Conservation (phyloP, 1,140 invertebrate species). For the Drosophila teissieri region DNA sequence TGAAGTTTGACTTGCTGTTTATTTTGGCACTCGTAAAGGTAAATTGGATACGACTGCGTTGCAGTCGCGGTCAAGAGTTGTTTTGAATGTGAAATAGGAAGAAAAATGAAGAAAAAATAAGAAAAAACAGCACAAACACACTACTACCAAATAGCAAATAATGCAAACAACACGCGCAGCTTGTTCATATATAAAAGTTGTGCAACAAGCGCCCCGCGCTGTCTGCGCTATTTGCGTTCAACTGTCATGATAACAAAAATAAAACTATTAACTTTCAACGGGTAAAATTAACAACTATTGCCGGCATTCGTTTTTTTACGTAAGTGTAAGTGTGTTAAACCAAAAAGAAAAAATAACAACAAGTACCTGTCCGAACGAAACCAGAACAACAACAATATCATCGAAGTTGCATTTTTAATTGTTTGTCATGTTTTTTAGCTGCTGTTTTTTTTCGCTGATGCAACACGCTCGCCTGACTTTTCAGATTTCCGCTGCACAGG, state of each 20-base stretch:
- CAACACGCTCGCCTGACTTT: conserved; percentile 14
- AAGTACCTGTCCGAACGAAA: conserved; percentile 12
- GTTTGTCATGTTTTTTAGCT: conserved; percentile 35
- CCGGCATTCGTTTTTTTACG: conserved; percentile 49
- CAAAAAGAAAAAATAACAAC: conserved; percentile 1
- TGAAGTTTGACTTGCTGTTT: conserved; percentile 6
- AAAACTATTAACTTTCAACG: conserved; percentile 53
- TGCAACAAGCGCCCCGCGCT: conserved; percentile 29
- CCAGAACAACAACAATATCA: conserved; percentile 30
- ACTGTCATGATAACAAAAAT: conserved; percentile 55
- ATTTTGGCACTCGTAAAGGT: conserved; percentile 2
- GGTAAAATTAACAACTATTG: conserved; percentile 50
- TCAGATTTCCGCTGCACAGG: not conserved
- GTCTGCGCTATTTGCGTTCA: conserved; percentile 23
- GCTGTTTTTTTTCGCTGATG: conserved; percentile 19
- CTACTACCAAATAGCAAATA: not conserved
- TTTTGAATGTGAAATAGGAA: not conserved
- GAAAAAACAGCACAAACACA: not conserved
- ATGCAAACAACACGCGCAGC: conserved; percentile 14
- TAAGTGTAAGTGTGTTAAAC: conserved; percentile 30
- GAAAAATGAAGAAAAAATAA: not conserved
- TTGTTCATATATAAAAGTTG: conserved; percentile 17
- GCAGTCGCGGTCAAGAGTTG: not conserved
- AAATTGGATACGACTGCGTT: conserved; percentile 4
- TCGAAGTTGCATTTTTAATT: conserved; percentile 42